Evolutionary conservation across 2,888 invertebrate genomes (phyloP).

Genomic region (Phorcus lineatus): DNA sequence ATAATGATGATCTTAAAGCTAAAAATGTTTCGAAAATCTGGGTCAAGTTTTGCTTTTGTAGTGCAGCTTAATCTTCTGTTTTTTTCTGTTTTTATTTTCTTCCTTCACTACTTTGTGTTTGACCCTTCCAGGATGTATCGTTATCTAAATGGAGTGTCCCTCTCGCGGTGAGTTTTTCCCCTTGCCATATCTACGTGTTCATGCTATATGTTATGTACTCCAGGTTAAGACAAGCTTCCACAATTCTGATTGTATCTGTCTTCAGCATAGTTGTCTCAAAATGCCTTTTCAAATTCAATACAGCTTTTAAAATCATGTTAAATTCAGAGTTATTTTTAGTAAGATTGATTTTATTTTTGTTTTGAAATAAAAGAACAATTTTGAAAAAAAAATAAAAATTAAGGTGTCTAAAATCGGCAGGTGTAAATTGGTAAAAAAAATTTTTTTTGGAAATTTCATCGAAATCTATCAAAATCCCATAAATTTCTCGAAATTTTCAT

Average conservation of each 20-base stretch:
- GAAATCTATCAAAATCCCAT: too few relatives aligned
- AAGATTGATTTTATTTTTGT: too few relatives aligned
- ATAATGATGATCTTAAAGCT: too few relatives aligned
- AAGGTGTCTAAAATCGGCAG: too few relatives aligned
- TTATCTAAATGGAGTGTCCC: conserved; percentile 66
- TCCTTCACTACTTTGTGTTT: conserved; percentile 40
- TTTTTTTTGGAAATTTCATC: too few relatives aligned
- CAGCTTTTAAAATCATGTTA: too few relatives aligned
- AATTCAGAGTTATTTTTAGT: too few relatives aligned
- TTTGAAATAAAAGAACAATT: too few relatives aligned
- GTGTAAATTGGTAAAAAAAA: too few relatives aligned
- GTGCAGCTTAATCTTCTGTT: conserved; percentile 12
- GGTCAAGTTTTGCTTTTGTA: not conserved
- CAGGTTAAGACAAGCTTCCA: not conserved
- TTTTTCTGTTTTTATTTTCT: conserved; percentile 29
- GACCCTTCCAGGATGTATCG: conserved; percentile 59
- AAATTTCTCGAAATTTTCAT: too few relatives aligned
- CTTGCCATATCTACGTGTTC: conserved; percentile 24
- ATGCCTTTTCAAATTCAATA: not conserved
- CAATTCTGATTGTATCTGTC: not conserved
- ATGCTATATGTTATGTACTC: not conserved
- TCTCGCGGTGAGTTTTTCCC: conserved; percentile 66
- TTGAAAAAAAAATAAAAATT: too few relatives aligned
- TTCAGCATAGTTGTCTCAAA: not conserved
- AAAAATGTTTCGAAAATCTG: not conserved